Conservation (phyloP, 2,888 invertebrate species). For the Petrolisthes cinctipes region DNA sequence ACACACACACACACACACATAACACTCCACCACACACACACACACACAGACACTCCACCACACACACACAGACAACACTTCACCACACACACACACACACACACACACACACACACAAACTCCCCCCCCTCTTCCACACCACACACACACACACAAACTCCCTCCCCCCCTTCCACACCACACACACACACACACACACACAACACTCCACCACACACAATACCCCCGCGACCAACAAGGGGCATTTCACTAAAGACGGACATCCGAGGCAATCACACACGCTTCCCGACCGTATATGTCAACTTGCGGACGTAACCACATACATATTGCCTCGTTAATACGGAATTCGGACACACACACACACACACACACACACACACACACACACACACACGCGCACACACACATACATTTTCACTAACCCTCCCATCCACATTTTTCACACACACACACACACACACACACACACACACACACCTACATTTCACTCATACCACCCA, state of each 20-base stretch:
- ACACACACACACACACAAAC: constrained; percentile 6
- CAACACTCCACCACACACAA: constrained; percentile 3
- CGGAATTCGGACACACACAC: constrained; percentile 2
- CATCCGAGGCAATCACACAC: neutral
- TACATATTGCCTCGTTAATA: constrained; percentile 1
- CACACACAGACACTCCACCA: neutral
- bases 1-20: neutral
- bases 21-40: neutral
- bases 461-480: no score
- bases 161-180: constrained; percentile 24
- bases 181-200: constrained; percentile 13
- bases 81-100: neutral
- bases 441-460: no score
- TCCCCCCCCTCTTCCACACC: neutral
- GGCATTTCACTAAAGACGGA: neutral
- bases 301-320: neutral
- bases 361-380: neutral
- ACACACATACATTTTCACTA: no score
- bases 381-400: no score
- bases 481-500: no score
- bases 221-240: neutral
- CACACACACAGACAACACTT: neutral
- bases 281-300: neutral
- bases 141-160: constrained; percentile 31
- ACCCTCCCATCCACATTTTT: neutral